These are phyloP conservation scores for Brachymystax lenok DNA, from an alignment of 2,797 vertebrate genomes.

Conservation along the genomic window DNA sequence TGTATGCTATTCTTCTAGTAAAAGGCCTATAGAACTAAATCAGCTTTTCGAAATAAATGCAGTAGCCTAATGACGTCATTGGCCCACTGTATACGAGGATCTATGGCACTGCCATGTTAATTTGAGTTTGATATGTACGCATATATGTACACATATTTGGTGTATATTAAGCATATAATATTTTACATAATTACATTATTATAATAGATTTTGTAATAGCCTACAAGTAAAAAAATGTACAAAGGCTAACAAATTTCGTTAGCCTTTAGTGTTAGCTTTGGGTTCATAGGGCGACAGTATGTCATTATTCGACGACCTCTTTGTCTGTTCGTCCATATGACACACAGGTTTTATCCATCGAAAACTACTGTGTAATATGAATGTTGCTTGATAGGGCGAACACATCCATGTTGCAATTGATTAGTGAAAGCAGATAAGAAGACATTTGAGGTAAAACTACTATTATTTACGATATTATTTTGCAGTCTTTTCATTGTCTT, in stretches of 20 bases:
- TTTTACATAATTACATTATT: no score
- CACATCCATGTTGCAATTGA: slow-evolving; percentile 40
- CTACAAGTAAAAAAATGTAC: not conserved
- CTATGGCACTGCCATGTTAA: no score
- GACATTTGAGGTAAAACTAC: slow-evolving; percentile 59
- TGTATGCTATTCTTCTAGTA: not conserved
- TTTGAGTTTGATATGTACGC: no score
- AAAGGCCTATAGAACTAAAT: no score
- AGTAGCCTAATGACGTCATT: no score
- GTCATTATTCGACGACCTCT: slow-evolving; percentile 35
- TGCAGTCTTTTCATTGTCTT: slow-evolving; percentile 75
- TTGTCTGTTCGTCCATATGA: slow-evolving; percentile 42
- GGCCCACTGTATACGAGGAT: no score
- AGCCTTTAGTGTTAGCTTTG: slow-evolving; percentile 17
- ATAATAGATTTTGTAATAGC: no score
- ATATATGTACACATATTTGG: no score
- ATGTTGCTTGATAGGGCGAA: slow-evolving; percentile 37
- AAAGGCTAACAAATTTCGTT: not conserved
- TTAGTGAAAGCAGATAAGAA: slow-evolving; percentile 41
- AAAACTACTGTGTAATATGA: slow-evolving; percentile 39
- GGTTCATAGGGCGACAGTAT: slow-evolving; percentile 13
- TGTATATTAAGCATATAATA: no score
- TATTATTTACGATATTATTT: slow-evolving; percentile 47
- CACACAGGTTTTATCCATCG: slow-evolving; percentile 23
- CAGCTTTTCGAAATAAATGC: no score